A percentile compares a stretch with the other conserved stretches of the same genome.
These are phyloP conservation scores for Actias luna DNA, from an alignment of 2,888 invertebrate species.

Conservation along the genomic window DNA sequence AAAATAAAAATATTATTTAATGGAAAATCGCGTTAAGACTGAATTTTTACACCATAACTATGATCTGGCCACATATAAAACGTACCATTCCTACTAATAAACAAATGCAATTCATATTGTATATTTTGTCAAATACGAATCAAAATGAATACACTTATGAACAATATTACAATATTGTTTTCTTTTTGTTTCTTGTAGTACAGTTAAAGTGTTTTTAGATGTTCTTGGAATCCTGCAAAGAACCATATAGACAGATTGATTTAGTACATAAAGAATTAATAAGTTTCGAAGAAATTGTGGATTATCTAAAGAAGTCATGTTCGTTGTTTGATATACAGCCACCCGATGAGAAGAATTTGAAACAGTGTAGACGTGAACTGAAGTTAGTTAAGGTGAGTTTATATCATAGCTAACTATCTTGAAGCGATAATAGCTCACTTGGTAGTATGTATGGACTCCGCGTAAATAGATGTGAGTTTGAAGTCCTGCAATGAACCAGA, in stretches of 20 bases:
- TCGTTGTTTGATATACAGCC: conserved; percentile 92
- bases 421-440: no score
- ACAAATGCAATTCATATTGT: no score
- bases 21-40: no score
- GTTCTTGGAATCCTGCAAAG: conserved; percentile 83
- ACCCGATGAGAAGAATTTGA: conserved; percentile 90
- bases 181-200: not conserved
- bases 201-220: conserved; percentile 57
- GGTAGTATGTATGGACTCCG: no score
- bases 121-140: not conserved
- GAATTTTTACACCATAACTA: no score
- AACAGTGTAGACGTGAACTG: conserved; percentile 88
- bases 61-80: no score
- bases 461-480: no score
- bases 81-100: no score
- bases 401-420: no score
- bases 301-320: conserved; percentile 86
- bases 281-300: conserved; percentile 86
- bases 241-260: conserved; percentile 87
- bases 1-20: no score
- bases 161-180: not conserved
- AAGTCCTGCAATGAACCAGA: no score
- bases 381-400: conserved; percentile 84
- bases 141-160: not conserved
- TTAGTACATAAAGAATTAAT: conserved; percentile 84